A percentile compares a stretch with the other conserved stretches of the same genome.
These are phyloP conservation scores for Eriosoma lanigerum DNA, from an alignment of 1,140 invertebrate species.

Conservation along the genomic window DNA sequence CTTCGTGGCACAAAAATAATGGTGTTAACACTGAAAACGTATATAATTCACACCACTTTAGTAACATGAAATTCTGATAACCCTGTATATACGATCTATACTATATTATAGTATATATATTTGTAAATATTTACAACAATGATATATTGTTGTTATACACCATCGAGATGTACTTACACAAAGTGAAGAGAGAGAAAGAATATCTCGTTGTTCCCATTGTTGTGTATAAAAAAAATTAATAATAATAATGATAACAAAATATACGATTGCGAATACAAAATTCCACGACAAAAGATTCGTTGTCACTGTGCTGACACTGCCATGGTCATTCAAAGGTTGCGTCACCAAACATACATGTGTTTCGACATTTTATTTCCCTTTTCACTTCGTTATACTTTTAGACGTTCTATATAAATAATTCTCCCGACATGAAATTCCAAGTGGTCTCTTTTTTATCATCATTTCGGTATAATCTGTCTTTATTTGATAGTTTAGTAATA, in stretches of 20 bases:
- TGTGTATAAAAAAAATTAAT: background rate
- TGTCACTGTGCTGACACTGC: background rate
- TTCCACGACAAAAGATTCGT: background rate
- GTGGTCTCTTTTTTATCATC: no score
- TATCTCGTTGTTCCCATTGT: background rate
- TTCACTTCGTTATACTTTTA: background rate
- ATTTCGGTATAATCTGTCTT: no score
- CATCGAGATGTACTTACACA: background rate
- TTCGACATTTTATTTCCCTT: background rate
- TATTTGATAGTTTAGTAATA: no score
- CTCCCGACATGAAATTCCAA: background rate
- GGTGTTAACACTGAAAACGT: no score
- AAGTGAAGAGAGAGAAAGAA: background rate
- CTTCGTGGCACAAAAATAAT: no score
- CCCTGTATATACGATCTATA: no score
- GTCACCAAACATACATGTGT: background rate
- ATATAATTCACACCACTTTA: no score
- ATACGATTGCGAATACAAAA: slow-evolving; percentile 11
- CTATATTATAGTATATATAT: no score
- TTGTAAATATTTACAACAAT: background rate
- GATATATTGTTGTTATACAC: background rate
- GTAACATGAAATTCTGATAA: no score
- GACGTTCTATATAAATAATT: background rate
- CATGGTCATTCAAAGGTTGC: slow-evolving; percentile 4
- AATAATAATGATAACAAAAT: no score